phyloP scores from a whole-genome alignment of 2,888 invertebrate genomes.

The Dolomedes plantarius region DNA sequence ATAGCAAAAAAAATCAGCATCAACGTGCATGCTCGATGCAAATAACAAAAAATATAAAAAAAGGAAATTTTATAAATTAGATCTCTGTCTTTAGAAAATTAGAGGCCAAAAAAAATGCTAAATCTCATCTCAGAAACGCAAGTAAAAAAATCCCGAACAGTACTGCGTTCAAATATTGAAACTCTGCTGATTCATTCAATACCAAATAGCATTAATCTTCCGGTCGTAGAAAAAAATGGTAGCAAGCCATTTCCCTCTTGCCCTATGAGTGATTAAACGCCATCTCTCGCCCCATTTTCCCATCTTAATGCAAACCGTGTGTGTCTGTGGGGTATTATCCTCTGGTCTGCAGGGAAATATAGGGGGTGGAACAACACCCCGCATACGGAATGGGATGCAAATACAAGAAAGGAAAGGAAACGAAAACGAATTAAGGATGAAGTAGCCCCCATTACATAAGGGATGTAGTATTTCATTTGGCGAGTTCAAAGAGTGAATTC shows the following conservation, averaged over 20 bases:
- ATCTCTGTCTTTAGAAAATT: too few species aligned
- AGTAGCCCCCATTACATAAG: neutral
- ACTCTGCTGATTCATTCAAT: neutral
- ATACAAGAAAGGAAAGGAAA: neutral
- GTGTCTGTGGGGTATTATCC: neutral
- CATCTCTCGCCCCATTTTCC: neutral
- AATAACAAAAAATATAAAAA: too few species aligned
- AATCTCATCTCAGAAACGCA: too few species aligned
- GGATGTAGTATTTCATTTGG: neutral
- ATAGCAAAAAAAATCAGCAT: too few species aligned
- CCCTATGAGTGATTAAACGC: constrained; percentile 2
- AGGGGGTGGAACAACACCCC: neutral
- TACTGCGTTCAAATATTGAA: too few species aligned
- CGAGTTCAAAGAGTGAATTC: neutral
- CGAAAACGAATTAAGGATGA: neutral
- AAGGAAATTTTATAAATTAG: too few species aligned
- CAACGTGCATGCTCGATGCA: too few species aligned
- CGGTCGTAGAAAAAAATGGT: neutral
- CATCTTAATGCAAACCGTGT: neutral
- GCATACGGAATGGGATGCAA: neutral
- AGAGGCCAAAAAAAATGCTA: too few species aligned
- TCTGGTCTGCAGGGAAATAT: neutral
- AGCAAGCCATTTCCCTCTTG: neutral
- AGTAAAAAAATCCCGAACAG: too few species aligned
- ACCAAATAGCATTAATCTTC: neutral